A percentile compares a stretch with the other conserved stretches of the same genome.
Conservation (phyloP, 2,888 invertebrate species). For the Craniophora ligustri region DNA sequence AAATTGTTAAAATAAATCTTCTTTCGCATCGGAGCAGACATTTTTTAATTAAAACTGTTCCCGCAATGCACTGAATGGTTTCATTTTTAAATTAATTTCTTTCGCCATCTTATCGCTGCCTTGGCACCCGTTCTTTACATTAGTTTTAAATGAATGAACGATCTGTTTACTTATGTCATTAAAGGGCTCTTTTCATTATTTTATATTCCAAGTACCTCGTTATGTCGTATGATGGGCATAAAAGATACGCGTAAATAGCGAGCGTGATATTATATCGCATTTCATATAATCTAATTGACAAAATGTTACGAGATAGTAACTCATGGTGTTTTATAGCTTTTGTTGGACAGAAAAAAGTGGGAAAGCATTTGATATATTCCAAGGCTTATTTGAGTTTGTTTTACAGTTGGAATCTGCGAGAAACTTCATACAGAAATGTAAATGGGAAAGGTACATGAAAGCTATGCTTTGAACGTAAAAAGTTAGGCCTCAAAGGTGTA, state of each 20-base stretch:
- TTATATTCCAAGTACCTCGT: too few relatives aligned
- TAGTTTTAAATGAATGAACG: constrained; percentile 41
- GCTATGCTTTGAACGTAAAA: constrained; percentile 22
- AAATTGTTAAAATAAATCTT: constrained; percentile 52
- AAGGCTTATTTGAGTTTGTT: constrained; percentile 1
- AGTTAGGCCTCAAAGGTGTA: constrained; percentile 21
- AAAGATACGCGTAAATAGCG: too few relatives aligned
- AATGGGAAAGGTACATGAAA: constrained; percentile 17
- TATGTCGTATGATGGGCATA: too few relatives aligned
- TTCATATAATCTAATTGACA: too few relatives aligned
- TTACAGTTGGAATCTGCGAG: background rate
- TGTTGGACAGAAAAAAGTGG: too few relatives aligned
- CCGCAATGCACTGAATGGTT: constrained; percentile 58
- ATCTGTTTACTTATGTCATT: constrained; percentile 28
- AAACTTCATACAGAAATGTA: constrained; percentile 27
- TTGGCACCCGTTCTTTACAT: constrained; percentile 43
- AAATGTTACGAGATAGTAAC: too few relatives aligned
- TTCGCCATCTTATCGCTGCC: constrained; percentile 51
- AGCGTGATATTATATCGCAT: too few relatives aligned
- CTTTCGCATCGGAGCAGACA: constrained; percentile 52
- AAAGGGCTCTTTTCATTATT: constrained; percentile 16
- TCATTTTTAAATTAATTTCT: constrained; percentile 59
- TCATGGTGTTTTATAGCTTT: too few relatives aligned
- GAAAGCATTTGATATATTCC: constrained; percentile 1
- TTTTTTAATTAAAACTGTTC: constrained; percentile 69